phyloP scores from a whole-genome alignment of 2,888 invertebrate species.

The Dasypolia templi region DNA sequence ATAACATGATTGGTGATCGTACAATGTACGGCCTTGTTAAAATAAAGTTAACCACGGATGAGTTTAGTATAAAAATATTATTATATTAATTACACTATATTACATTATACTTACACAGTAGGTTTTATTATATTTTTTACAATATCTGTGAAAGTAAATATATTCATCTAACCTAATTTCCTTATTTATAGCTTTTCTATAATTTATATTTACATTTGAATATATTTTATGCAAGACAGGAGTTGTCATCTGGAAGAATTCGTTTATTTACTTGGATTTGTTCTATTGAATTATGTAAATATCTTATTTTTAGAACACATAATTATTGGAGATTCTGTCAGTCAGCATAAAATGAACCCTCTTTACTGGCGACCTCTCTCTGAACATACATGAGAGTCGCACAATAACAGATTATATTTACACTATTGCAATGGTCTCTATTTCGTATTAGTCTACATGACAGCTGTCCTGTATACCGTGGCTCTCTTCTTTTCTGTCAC shows the following conservation, averaged over 20 bases:
- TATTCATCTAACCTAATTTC: slow-evolving; percentile 40
- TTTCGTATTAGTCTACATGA: slow-evolving; percentile 2
- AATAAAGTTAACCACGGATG: slow-evolving; percentile 60
- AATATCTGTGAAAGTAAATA: slow-evolving; percentile 56
- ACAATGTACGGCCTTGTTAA: slow-evolving; percentile 45
- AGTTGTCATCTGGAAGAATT: slow-evolving; percentile 41
- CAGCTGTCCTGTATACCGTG: not conserved
- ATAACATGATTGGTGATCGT: slow-evolving; percentile 56
- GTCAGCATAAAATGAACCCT: slow-evolving; percentile 18
- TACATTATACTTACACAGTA: slow-evolving; percentile 62
- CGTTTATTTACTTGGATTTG: slow-evolving; percentile 26
- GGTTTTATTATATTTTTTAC: slow-evolving; percentile 55
- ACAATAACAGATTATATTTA: slow-evolving; percentile 30
- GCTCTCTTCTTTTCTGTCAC: not conserved
- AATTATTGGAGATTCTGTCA: slow-evolving; percentile 51
- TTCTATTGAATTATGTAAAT: slow-evolving; percentile 23
- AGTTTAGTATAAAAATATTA: slow-evolving; percentile 77
- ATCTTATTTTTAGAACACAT: slow-evolving; percentile 16
- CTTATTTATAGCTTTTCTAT: slow-evolving; percentile 34
- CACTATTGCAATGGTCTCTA: slow-evolving; percentile 25
- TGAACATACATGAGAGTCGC: slow-evolving; percentile 1
- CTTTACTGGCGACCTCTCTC: not conserved
- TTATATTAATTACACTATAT: slow-evolving; percentile 67
- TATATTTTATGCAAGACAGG: slow-evolving; percentile 35
- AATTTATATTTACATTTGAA: slow-evolving; percentile 58